These are phyloP conservation scores for Isaurus tuberculatus DNA, from an alignment of 92 coral and sea anemone species.

Conservation along the genomic window DNA sequence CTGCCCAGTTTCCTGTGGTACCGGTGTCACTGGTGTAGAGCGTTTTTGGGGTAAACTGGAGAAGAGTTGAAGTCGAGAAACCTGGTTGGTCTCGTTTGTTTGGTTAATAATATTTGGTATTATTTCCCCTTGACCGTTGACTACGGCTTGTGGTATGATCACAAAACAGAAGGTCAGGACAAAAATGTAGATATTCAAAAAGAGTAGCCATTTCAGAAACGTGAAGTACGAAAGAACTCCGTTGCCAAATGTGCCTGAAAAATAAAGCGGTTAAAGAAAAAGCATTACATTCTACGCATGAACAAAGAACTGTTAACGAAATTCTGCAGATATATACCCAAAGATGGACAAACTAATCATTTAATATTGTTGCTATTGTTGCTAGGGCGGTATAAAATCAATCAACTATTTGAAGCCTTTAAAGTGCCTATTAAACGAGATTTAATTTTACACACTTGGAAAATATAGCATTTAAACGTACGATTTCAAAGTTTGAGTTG, in stretches of 20 bases:
- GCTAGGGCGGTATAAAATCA: too few species aligned
- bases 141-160: conserved; percentile 84
- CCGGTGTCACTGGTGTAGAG: conserved; percentile 6
- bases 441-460: too few species aligned
- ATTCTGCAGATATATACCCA: too few species aligned
- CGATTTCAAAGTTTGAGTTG: too few species aligned
- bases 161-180: conserved; percentile 68
- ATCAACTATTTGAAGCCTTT: too few species aligned
- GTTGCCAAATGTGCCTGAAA: conserved; percentile 82
- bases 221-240: conserved; percentile 92
- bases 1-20: not conserved
- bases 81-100: not conserved
- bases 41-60: not conserved
- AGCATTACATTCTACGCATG: not conserved
- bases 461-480: too few species aligned
- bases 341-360: too few species aligned
- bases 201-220: conserved; percentile 82
- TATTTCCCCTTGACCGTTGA: conserved; percentile 54
- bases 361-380: too few species aligned
- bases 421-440: too few species aligned
- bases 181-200: conserved; percentile 66
- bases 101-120: conserved; percentile 26
- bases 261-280: not conserved
- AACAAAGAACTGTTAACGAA: not conserved
- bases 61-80: not conserved